Evolutionary conservation across 2,888 invertebrate species (phyloP), one percentile per base, ranked within the genome.

Genomic region (Archaeoteleia sp.): DNA sequence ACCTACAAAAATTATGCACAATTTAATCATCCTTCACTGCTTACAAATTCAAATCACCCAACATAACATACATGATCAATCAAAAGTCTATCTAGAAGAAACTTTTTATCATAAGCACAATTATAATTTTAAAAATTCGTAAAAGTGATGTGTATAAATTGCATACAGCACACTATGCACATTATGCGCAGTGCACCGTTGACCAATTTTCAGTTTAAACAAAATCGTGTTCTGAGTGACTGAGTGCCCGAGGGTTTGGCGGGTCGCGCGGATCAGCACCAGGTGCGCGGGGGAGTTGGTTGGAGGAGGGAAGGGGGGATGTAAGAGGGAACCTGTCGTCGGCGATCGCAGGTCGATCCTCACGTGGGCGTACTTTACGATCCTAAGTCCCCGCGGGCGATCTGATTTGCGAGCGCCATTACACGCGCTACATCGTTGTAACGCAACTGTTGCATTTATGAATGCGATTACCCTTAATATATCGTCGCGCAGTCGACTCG

Each of bases 391-490:
- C 66, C 62, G 53, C 12, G 54, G 70, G 62, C 62, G 67, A 70
- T 72, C 72, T 72, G 72, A 70, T 72, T 72, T 72, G 72, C 72
- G 66, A 70, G 62, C 61, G 10, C 48, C 66, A 68, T 67, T 70
- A 67, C 71, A 67, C 63, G 63, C 68, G 46, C 55, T 32, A 61
- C 57, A 60, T 70, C 58, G 71, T 43, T 60, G 71, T 46, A 57
- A 39, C 71, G 65, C 71, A 73, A 72, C 73, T 70, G 71, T 70
- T 73, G 72, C 70, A 69, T 73, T 71, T 71, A 73, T 70, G 70
- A 72, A 68, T 69, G 66, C 71, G 71, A 72, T 72, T 72, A 72
- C 67, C 67, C 67, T 70, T 70, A 61, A 68, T 61, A 65, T 68
- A 70, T 70, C 70, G 70, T 53, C 53, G 42, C 43, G 60, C 27